phyloP scores from a whole-genome alignment of 2,888 invertebrate genomes.

The Xanthia icteritia region DNA sequence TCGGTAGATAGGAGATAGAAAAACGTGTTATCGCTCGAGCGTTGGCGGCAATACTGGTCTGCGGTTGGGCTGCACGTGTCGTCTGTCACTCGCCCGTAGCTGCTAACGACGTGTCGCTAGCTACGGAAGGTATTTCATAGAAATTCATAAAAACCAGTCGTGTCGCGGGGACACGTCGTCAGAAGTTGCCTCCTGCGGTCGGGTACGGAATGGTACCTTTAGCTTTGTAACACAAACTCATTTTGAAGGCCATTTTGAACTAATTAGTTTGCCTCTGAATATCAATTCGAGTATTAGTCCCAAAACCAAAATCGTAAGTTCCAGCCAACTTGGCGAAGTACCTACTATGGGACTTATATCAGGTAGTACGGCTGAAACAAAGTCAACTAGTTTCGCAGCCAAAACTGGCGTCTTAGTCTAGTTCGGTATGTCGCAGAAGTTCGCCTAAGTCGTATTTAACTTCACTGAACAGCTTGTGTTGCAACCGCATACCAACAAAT shows the following conservation, averaged over 20 bases:
- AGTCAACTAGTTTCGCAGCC: slow-evolving; percentile 79
- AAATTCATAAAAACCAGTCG: too few relatives aligned
- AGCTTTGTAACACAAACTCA: neutral
- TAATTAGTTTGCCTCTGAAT: slow-evolving; percentile 10
- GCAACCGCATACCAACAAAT: slow-evolving; percentile 87
- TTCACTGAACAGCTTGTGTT: slow-evolving; percentile 86
- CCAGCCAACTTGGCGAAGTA: slow-evolving; percentile 36
- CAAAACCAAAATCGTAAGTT: slow-evolving; percentile 51
- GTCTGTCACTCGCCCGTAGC: too few relatives aligned
- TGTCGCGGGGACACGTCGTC: too few relatives aligned
- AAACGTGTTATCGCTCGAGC: too few relatives aligned
- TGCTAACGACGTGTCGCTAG: too few relatives aligned
- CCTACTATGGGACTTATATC: slow-evolving; percentile 53
- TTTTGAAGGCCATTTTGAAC: slow-evolving; percentile 9
- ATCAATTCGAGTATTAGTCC: slow-evolving; percentile 23
- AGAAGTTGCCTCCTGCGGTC: too few relatives aligned
- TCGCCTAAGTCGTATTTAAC: slow-evolving; percentile 88
- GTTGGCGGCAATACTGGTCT: too few relatives aligned
- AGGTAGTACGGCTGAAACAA: slow-evolving; percentile 69
- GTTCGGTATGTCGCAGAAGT: slow-evolving; percentile 85
- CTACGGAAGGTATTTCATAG: too few relatives aligned
- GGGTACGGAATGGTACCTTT: too few relatives aligned
- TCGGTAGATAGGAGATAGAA: too few relatives aligned
- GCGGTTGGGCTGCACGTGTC: too few relatives aligned
- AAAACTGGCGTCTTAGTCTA: slow-evolving; percentile 83